Evolutionary conservation across 2,797 vertebrate genomes (phyloP), one percentile per base, ranked within the genome.

Genomic region (Amblyraja radiata): DNA sequence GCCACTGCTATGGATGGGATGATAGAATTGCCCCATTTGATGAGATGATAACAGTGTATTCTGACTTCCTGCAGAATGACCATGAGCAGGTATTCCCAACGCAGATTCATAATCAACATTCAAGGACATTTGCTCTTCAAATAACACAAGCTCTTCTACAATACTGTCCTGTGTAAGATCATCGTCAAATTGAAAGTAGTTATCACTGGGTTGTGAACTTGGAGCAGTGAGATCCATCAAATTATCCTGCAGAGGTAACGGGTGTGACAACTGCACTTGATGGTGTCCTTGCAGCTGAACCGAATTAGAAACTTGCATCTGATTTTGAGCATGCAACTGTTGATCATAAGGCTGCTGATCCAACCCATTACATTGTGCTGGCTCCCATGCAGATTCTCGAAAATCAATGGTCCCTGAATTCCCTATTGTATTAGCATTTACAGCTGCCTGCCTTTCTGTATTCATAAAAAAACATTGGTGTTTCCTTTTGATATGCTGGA

Each of bases 111-210:
- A 98, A 93, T 96, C 94, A 95, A 98, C 98, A 93, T 98, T 98
- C 93, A 98, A 96, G 63, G 99, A 98, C 98, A 99, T 99, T 94
- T 99, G 99, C 95, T 99, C 98, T 94, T 99, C 99, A 99, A 99
- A 99, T 95, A 99, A 98, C 94, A 99, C 99, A 94, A 99, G 96
- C 95, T 99, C 99, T 95, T 99, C 99, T 94, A 99, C 99, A 80
- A 99, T 99, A 96, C 99, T 99, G 94, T 99, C 99, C 95, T 99
- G 99, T 83, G 99, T 99, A 93, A 99, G 97, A 90, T 99, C 99
- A 0, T 99, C 99, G 81, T 99, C 99, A 94, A 99, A 99, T 9
- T 97, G 96, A 93, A 99, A 99, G 96, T 97, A 99, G 95, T 97
- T 98, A 90, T 99, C 98, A 63, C 94, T 98, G 93, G 97, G 95